Percentiles rank a stretch among this genome's conserved stretches.
Evolutionary conservation across 37 sponge, comb jelly and placozoan species (phyloP).

Genomic region (Chondrilla cf. caribensis): DNA sequence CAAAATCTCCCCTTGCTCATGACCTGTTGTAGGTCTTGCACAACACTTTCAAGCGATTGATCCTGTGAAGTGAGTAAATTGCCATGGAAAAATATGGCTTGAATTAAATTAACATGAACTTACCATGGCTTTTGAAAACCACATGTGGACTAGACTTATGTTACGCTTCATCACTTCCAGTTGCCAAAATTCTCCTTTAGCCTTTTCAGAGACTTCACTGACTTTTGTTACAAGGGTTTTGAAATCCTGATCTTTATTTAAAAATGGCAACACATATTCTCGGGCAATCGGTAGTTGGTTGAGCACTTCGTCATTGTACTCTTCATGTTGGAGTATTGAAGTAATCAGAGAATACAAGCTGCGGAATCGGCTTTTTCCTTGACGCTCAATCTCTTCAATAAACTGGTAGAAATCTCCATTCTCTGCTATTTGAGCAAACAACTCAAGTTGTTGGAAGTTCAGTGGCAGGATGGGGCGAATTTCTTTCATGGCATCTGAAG

Average conservation of each 20-base stretch:
- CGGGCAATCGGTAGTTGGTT: conserved; percentile 58
- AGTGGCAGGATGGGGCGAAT: conserved; percentile 8
- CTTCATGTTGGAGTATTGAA: conserved; percentile 72
- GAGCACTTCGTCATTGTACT: conserved; percentile 70
- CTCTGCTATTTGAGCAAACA: conserved; percentile 37
- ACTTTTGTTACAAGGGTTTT: neutral
- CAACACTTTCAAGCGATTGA: conserved; percentile 2
- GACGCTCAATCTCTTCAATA: neutral
- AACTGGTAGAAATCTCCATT: conserved; percentile 58
- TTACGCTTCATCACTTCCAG: conserved; percentile 69
- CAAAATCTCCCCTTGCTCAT: neutral
- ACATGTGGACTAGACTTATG: conserved; percentile 40
- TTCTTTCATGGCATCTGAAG: conserved; percentile 9
- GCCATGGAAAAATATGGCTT: neutral
- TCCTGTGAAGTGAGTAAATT: neutral
- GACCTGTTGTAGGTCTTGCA: neutral
- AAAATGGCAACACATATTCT: conserved; percentile 48
- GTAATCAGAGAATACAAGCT: conserved; percentile 63
- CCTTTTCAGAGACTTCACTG: neutral
- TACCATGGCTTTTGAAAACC: conserved; percentile 52
- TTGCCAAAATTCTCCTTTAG: conserved; percentile 30
- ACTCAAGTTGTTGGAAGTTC: conserved; percentile 17
- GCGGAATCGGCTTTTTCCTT: conserved; percentile 1
- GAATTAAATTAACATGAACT: neutral
- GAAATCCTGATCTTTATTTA: conserved; percentile 26